Percentiles rank a stretch among this genome's conserved stretches.
Conservation (phyloP, 2,888 invertebrate species). For the Chymomyza procnemis region DNA sequence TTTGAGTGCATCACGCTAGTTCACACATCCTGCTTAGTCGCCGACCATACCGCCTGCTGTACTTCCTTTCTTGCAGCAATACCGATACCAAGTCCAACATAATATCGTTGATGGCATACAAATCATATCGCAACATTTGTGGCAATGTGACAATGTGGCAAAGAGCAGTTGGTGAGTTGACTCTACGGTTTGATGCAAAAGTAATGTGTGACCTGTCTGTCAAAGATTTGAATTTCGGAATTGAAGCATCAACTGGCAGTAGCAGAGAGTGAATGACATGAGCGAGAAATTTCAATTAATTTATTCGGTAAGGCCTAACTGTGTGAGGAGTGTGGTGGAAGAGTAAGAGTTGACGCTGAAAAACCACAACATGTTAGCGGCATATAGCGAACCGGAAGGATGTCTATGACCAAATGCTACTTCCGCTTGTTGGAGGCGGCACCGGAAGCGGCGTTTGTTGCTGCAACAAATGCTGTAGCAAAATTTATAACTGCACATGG, state of each 20-base stretch:
- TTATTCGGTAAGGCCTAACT: neutral
- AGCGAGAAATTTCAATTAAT: slow-evolving; percentile 50
- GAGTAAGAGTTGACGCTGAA: too few relatives aligned
- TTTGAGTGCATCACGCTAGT: neutral
- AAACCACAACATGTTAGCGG: slow-evolving; percentile 60
- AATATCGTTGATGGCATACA: slow-evolving; percentile 20
- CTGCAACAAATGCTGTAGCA: slow-evolving; percentile 35
- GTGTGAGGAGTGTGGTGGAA: neutral
- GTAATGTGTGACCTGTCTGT: slow-evolving; percentile 29
- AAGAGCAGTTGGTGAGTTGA: neutral
- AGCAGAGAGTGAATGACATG: slow-evolving; percentile 11
- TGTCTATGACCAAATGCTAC: slow-evolving; percentile 56
- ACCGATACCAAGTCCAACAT: slow-evolving; percentile 22
- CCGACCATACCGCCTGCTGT: too few relatives aligned
- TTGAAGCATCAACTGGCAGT: slow-evolving; percentile 43
- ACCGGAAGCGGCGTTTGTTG: slow-evolving; percentile 3
- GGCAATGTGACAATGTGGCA: neutral
- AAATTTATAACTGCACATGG: slow-evolving; percentile 35
- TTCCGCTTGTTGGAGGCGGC: slow-evolving; percentile 43
- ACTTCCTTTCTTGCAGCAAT: slow-evolving; percentile 5
- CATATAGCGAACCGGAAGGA: slow-evolving; percentile 66
- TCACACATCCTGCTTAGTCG: neutral
- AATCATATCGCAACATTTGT: slow-evolving; percentile 16
- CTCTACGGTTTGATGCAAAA: slow-evolving; percentile 7
- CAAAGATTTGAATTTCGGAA: slow-evolving; percentile 36